phyloP scores from a whole-genome alignment of 2,113 vertebrate genomes.

The Tonatia bakeri region DNA sequence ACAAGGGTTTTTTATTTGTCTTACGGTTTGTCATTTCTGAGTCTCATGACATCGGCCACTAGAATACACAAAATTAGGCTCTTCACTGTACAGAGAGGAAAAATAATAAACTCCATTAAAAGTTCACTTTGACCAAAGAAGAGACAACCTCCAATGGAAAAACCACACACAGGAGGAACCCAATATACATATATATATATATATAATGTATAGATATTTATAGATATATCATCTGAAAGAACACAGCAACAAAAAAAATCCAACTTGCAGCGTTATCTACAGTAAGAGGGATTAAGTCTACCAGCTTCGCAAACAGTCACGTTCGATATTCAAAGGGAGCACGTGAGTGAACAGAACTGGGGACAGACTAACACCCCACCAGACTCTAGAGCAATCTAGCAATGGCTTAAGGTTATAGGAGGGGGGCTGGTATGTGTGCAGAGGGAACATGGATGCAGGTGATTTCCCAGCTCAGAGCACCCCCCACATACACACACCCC shows the following conservation, averaged over 20 bases:
- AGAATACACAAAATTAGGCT: conserved; percentile 73
- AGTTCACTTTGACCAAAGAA: conserved; percentile 65
- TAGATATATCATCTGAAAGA: conserved; percentile 79
- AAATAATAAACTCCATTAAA: conserved; percentile 64
- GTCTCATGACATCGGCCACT: conserved; percentile 68
- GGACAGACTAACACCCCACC: conserved; percentile 42
- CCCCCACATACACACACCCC: not conserved
- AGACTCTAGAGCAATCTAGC: conserved; percentile 40
- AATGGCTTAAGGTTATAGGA: conserved; percentile 46
- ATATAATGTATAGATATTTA: conserved; percentile 80
- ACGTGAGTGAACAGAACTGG: conserved; percentile 59
- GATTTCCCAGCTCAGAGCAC: not conserved
- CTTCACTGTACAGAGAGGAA: conserved; percentile 64
- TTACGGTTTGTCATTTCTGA: conserved; percentile 69
- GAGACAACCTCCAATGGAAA: conserved; percentile 71
- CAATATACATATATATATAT: conserved; percentile 63
- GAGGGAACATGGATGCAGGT: not conserved
- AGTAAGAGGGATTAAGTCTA: conserved; percentile 76
- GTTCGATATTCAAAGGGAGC: conserved; percentile 72
- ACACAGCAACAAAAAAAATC: conserved; percentile 70
- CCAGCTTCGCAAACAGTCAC: conserved; percentile 77
- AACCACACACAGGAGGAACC: conserved; percentile 70
- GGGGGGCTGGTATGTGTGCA: not conserved
- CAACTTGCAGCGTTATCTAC: conserved; percentile 75
- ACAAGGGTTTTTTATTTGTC: conserved; percentile 73